A percentile compares a stretch with the other conserved stretches of the same genome.
Conservation (phyloP, 2,888 invertebrate species). For the Subacronicta megacephala region DNA sequence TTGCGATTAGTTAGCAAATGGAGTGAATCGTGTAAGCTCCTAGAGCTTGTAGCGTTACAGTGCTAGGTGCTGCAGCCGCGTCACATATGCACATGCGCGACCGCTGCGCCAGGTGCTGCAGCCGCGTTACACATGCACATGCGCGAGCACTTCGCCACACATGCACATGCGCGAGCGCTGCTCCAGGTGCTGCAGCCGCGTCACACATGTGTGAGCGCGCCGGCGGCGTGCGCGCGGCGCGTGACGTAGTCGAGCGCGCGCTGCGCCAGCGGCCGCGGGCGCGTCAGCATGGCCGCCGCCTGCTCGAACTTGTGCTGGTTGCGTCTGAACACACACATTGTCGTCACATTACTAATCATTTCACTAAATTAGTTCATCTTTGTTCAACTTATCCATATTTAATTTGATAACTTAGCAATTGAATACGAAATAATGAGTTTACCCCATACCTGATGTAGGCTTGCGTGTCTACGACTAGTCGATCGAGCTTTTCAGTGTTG, state of each 20-base stretch:
- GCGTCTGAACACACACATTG: conserved; percentile 83
- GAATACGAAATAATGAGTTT: no score
- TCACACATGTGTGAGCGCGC: conserved; percentile 53
- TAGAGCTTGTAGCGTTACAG: not conserved
- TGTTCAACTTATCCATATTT: no score
- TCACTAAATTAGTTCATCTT: no score
- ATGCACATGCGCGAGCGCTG: no score
- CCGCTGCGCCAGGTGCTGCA: conserved; percentile 68
- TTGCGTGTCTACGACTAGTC: conserved; percentile 92
- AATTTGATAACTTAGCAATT: no score
- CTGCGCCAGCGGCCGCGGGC: conserved; percentile 65
- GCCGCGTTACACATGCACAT: conserved; percentile 58
- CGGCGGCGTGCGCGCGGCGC: conserved; percentile 67
- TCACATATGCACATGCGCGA: conserved; percentile 52
- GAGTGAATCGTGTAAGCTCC: no score
- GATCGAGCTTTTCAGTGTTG: conserved; percentile 91
- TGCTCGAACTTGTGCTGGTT: conserved; percentile 94
- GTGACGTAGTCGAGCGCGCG: conserved; percentile 64
- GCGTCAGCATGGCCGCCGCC: conserved; percentile 86
- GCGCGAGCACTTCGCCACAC: conserved; percentile 60
- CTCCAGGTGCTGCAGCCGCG: no score
- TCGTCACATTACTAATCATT: not conserved
- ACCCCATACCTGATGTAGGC: conserved; percentile 89
- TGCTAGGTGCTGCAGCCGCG: no score
- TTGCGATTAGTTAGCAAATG: no score